Conservation (phyloP, 2,113 vertebrate species). For the Lethenteron camtschaticum region DNA sequence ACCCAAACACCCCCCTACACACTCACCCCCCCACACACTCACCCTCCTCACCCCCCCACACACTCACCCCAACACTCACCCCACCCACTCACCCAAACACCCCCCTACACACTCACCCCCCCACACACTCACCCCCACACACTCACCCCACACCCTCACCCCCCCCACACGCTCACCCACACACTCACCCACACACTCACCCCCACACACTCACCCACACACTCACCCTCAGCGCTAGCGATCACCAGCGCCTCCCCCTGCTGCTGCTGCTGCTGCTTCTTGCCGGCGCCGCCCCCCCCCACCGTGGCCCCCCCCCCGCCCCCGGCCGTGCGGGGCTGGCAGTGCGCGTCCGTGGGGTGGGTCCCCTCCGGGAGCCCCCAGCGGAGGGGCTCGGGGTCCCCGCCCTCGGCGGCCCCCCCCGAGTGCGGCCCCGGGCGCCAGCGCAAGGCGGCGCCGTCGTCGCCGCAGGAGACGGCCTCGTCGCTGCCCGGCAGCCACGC, state of each 20-base stretch:
- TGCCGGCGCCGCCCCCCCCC: constrained; percentile 16
- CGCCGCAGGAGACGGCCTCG: constrained; percentile 72
- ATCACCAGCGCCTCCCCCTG: constrained; percentile 58
- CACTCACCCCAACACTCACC: too few relatives aligned
- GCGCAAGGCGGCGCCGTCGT: constrained; percentile 67
- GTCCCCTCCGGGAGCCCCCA: constrained; percentile 59
- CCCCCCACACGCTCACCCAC: constrained; percentile 14
- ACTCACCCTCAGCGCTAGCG: constrained; percentile 73
- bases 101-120: too few relatives aligned
- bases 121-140: constrained; percentile 14
- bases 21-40: too few relatives aligned
- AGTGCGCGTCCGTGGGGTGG: constrained; percentile 70
- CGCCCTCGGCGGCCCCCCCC: constrained; percentile 32
- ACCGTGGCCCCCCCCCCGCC: too few relatives aligned
- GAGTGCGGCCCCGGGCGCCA: constrained; percentile 63
- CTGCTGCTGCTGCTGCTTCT: constrained; percentile 56
- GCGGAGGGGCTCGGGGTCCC: too few relatives aligned
- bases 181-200: background rate
- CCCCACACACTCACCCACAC: constrained; percentile 12
- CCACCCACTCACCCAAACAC: too few relatives aligned
- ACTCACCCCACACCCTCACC: too few relatives aligned
- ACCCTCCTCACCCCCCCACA: too few relatives aligned
- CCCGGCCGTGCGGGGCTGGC: constrained; percentile 56
- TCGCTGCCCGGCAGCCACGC: constrained; percentile 69
- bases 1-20: too few relatives aligned